phyloP scores from a whole-genome alignment of 2,113 vertebrate species.

The Nothoprocta perdicaria region DNA sequence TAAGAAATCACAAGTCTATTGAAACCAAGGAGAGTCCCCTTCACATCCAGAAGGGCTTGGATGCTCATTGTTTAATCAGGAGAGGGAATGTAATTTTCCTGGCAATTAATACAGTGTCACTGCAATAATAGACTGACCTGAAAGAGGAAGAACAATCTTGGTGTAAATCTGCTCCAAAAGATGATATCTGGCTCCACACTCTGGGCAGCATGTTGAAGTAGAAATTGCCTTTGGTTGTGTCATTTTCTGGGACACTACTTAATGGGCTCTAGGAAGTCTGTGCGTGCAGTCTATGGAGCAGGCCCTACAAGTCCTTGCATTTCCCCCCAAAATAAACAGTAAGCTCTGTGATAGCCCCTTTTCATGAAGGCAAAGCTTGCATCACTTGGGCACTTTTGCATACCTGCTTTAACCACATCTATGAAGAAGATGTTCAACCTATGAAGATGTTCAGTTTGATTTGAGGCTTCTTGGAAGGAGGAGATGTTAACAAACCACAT shows the following conservation, averaged over 20 bases:
- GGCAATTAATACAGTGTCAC: not conserved
- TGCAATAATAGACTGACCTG: not conserved
- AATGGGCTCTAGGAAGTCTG: not conserved
- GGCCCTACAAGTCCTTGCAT: not conserved
- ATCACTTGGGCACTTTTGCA: not conserved
- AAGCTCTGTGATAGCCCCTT: not conserved
- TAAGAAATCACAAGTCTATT: not conserved
- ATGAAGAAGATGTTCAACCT: not conserved
- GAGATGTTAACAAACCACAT: not conserved
- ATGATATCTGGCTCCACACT: not conserved
- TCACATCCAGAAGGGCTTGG: not conserved
- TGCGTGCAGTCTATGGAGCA: not conserved
- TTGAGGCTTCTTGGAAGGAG: not conserved
- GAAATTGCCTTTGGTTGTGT: not conserved
- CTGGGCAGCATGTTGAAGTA: not conserved
- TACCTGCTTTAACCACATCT: not conserved
- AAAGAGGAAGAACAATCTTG: rapidly evolving
- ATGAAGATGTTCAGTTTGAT: too few relatives aligned
- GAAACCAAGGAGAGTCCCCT: not conserved
- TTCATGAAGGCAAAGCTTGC: not conserved
- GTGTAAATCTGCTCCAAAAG: not conserved
- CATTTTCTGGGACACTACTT: not conserved
- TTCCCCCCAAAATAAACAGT: not conserved
- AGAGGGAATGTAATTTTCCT: not conserved
- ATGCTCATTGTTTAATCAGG: not conserved